Base-by-base conservation (phyloP, 2,888 invertebrate genomes). In the Galerucella nymphaeae region DNA sequence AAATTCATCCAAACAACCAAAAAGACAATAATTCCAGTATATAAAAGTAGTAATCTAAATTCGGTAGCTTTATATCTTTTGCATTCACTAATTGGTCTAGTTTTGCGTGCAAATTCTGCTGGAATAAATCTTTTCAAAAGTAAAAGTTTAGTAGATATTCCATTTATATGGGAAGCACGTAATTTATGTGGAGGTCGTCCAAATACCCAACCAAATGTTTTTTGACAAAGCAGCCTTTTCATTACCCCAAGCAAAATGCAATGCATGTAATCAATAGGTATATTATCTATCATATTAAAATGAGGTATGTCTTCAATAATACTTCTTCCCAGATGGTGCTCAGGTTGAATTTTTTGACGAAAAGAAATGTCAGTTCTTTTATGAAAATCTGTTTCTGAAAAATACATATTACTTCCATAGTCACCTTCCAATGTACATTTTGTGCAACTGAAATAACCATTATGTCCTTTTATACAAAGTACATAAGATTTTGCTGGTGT, bases 41-140 rank as follows among this genome's bases (percentile, higher is more conserved):
- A 74, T 13, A 74, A 62, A 42, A 74, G 42, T 6, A 70, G 53
- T 18, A 71, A 41, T 62, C 75, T 66, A 68, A 75, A 75, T 65
- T 75, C 75, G 59, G 72, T 70, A 11, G 75, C 75, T 64, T 75
- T 70, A 41, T 71, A 75, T 45, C 72, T 59, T 61, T 75, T 75
- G 64, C 72, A 75, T 1, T 75, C 75, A 55, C 58, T 18, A 30
- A 72, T 41, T 16, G 71, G 30, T 23, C 72, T 45, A 13, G 75
- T 41, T 50, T 75, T 75, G 5, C 75, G 59, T 23, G 65, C 42
- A 70, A 75, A 73, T 69, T 73, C 73, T 65, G 48, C 71, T 20
- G 75, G 71, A 23, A 75, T 71, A 65, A 58, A 73, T 30, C 66
- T 73, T 69, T 73, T 73, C 41, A 69, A 8, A 64, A 65, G 57